Conservation (phyloP, 2,113 vertebrate genomes). For the Corythornis cristatus region DNA sequence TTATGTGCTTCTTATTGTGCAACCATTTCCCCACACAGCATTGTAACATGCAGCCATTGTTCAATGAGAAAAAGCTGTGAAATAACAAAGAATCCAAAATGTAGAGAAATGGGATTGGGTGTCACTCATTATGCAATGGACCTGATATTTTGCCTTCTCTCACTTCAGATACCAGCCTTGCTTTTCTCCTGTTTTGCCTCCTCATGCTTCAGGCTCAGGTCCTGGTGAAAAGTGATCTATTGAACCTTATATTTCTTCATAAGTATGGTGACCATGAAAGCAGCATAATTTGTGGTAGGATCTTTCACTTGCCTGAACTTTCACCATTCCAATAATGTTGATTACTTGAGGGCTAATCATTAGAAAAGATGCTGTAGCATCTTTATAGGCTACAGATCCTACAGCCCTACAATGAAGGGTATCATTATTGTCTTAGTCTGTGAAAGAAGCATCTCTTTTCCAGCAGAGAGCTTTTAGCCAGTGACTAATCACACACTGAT, state of each 20-base stretch:
- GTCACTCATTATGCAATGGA: neutral
- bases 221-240: neutral
- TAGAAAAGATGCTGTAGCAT: neutral
- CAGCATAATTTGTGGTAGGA: neutral
- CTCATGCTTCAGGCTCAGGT: neutral
- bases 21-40: slow-evolving; percentile 22
- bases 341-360: neutral
- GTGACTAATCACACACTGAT: neutral
- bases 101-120: neutral
- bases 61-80: neutral
- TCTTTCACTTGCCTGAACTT: neutral
- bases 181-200: neutral
- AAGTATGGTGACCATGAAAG: neutral
- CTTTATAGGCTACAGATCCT: neutral
- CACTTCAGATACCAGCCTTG: neutral
- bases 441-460: neutral
- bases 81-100: neutral
- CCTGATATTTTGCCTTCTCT: neutral
- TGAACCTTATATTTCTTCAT: neutral
- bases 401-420: neutral
- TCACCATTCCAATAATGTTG: neutral
- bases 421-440: neutral
- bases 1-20: slow-evolving; percentile 60
- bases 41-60: slow-evolving; percentile 26
- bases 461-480: neutral